phyloP scores from a whole-genome alignment of 1,140 invertebrate species.

The Brachionus asplanchnoidis region DNA sequence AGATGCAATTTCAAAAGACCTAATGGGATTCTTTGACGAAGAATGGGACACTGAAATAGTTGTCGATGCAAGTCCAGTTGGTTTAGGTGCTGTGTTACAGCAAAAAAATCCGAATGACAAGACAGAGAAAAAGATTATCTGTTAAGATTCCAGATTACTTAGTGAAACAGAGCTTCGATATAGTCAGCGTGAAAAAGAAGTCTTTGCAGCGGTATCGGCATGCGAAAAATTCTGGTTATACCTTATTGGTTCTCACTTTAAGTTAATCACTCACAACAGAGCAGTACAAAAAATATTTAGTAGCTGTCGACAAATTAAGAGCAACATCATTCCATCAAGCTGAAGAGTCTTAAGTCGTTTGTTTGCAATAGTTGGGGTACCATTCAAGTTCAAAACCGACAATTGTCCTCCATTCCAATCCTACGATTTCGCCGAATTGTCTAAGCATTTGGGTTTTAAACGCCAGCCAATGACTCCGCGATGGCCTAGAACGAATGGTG shows the following conservation, averaged over 20 bases:
- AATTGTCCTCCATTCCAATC: too few relatives aligned
- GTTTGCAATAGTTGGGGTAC: too few relatives aligned
- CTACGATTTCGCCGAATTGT: too few relatives aligned
- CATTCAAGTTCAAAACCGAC: too few relatives aligned
- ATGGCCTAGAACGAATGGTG: too few relatives aligned
- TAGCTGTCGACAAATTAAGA: too few relatives aligned
- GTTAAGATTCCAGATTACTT: not conserved
- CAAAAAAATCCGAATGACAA: constrained; percentile 46
- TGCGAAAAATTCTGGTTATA: not conserved
- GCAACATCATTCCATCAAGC: too few relatives aligned
- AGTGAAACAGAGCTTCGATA: not conserved
- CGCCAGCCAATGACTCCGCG: too few relatives aligned
- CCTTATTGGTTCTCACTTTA: not conserved
- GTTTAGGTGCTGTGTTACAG: constrained; percentile 57
- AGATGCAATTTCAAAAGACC: not conserved
- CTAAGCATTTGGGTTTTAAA: too few relatives aligned
- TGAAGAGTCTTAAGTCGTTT: too few relatives aligned
- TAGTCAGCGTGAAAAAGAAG: not conserved
- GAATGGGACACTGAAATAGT: not conserved
- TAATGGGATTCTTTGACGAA: not conserved
- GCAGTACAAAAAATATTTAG: not conserved
- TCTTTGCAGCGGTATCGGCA: not conserved
- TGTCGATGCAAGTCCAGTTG: constrained; percentile 48
- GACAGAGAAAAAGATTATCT: constrained; percentile 37
- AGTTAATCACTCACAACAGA: not conserved